These are phyloP conservation scores for Puma concolor DNA, from an alignment of 2,113 vertebrate species.

Conservation along the genomic window DNA sequence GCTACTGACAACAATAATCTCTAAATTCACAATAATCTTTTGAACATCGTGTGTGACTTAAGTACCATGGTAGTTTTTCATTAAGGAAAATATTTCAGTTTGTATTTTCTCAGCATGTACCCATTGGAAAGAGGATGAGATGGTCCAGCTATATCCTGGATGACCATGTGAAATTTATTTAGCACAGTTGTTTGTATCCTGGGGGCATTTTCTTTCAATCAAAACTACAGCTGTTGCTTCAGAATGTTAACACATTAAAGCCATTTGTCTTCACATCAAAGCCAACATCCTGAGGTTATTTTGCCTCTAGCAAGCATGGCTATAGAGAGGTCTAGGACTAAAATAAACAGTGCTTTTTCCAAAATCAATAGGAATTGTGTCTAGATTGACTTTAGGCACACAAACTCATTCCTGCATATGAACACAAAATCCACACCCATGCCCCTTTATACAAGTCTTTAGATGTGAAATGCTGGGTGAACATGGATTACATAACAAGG, in stretches of 20 bases:
- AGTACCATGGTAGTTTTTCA: neutral
- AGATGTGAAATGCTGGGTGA: neutral
- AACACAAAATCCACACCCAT: neutral
- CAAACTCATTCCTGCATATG: neutral
- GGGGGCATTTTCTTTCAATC: constrained; percentile 35
- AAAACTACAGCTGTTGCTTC: neutral
- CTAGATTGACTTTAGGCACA: neutral
- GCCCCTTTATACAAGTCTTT: neutral
- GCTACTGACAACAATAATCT: neutral
- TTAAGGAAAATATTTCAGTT: neutral
- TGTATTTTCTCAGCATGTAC: neutral
- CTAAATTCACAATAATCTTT: neutral
- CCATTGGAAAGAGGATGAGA: neutral
- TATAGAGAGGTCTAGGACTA: neutral
- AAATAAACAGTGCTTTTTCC: neutral
- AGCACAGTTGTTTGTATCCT: neutral
- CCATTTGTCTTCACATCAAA: constrained; percentile 44
- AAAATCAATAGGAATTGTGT: constrained; percentile 29
- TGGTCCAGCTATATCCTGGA: neutral
- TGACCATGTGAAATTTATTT: neutral
- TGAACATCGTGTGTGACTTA: neutral
- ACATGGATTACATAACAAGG: neutral
- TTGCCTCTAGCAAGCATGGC: neutral
- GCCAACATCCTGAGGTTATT: neutral
- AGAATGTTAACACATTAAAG: constrained; percentile 59